Conservation (phyloP, 2,888 invertebrate genomes). For the Tenthredo distinguenda region DNA sequence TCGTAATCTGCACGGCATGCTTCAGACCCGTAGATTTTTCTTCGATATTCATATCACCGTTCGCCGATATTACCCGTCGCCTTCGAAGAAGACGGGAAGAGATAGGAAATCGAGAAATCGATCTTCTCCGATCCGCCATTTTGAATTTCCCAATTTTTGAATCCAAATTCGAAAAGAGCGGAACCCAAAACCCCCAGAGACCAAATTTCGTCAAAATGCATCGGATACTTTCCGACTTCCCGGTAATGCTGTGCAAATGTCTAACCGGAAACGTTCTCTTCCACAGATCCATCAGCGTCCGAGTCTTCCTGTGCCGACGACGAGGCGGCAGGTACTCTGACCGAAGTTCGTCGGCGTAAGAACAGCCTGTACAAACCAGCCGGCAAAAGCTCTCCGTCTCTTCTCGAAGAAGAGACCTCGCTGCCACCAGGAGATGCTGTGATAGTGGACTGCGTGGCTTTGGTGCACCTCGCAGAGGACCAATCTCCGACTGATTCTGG, state of each 20-base stretch:
- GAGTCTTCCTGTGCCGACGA: constrained; percentile 74
- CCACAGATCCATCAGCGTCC: constrained; percentile 73
- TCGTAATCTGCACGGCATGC: neutral
- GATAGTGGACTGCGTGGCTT: constrained; percentile 70
- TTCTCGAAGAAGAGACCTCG: constrained; percentile 43
- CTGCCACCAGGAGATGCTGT: constrained; percentile 58
- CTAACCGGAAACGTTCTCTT: neutral
- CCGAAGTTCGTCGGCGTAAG: constrained; percentile 65
- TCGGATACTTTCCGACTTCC: too few relatives aligned
- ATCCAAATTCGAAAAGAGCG: neutral
- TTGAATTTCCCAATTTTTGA: neutral
- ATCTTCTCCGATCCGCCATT: neutral
- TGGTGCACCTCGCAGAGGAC: constrained; percentile 72
- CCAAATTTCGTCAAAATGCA: neutral
- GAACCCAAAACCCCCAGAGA: neutral
- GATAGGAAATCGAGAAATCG: neutral
- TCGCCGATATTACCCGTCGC: neutral
- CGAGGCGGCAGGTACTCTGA: constrained; percentile 62
- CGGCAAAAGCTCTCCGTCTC: constrained; percentile 54
- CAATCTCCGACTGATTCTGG: constrained; percentile 80
- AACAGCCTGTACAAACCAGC: constrained; percentile 59
- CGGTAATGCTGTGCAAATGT: neutral
- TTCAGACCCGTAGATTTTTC: neutral
- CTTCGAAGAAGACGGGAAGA: neutral
- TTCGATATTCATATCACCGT: neutral